These are phyloP conservation scores for Stenopsyche tienmushanensis DNA, from an alignment of 1,140 invertebrate species.

Conservation along the genomic window DNA sequence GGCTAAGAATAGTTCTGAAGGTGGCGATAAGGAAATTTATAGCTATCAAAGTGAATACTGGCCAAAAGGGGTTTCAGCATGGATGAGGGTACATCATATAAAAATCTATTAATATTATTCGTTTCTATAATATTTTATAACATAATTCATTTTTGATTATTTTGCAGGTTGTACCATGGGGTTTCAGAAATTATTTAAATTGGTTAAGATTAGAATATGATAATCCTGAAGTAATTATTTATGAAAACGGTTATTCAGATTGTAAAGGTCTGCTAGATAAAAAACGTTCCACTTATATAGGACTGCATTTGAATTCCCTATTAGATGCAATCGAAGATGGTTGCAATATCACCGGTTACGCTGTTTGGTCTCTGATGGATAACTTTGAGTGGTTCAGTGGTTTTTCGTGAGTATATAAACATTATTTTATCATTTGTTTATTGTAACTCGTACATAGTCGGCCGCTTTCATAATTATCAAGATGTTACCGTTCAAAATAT, in stretches of 20 bases:
- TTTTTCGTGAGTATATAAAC: constrained; percentile 50
- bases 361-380: constrained; percentile 71
- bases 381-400: constrained; percentile 70
- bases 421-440: background rate
- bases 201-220: constrained; percentile 65
- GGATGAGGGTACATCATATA: background rate
- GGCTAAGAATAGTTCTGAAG: background rate
- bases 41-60: background rate
- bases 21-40: background rate
- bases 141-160: constrained; percentile 31
- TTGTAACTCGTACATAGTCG: background rate
- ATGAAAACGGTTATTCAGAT: constrained; percentile 67
- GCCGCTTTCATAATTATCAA: constrained; percentile 43
- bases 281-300: constrained; percentile 49
- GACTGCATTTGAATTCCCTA: constrained; percentile 62
- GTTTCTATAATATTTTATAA: background rate
- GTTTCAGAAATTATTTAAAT: constrained; percentile 61
- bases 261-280: constrained; percentile 49
- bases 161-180: constrained; percentile 58
- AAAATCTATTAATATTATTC: background rate
- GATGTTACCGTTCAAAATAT: too few relatives aligned
- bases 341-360: constrained; percentile 67
- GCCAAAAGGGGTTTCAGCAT: background rate
- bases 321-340: constrained; percentile 67
- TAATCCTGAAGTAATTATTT: constrained; percentile 62